phyloP scores from a whole-genome alignment of 2,797 vertebrate species.

The Uromys caudimaculatus region DNA sequence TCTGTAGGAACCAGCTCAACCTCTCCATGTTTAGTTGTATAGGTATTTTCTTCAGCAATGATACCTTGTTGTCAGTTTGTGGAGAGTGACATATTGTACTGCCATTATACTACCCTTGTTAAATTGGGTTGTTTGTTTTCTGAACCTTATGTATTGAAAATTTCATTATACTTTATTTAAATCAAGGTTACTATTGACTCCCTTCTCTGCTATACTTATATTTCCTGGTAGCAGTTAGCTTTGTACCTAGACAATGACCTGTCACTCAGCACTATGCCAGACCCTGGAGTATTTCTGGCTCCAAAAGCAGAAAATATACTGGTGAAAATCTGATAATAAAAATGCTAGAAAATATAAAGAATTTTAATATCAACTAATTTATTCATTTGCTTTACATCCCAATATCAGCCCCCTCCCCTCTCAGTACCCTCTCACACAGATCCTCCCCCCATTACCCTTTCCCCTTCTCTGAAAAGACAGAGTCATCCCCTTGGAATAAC shows the following conservation, averaged over 20 bases:
- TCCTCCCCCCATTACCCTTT: no score
- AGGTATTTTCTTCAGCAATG: neutral
- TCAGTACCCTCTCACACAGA: neutral
- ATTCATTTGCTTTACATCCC: neutral
- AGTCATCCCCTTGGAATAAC: neutral
- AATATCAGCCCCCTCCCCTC: neutral
- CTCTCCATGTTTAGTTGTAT: no score
- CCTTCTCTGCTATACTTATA: neutral
- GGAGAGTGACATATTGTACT: no score
- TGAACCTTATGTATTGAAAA: neutral
- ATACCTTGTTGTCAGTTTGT: neutral
- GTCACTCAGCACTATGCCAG: neutral
- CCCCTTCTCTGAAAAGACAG: neutral
- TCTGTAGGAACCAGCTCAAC: neutral
- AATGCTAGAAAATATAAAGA: neutral
- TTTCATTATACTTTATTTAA: neutral
- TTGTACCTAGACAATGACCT: neutral
- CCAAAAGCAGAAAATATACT: neutral
- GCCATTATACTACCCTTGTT: neutral
- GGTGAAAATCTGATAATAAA: neutral
- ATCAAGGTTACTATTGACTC: neutral
- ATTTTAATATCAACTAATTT: neutral
- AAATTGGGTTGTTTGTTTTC: neutral
- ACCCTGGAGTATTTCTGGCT: neutral
- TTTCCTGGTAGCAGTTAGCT: neutral